phyloP scores from a whole-genome alignment of 2,113 vertebrate species.

The Alosa alosa region DNA sequence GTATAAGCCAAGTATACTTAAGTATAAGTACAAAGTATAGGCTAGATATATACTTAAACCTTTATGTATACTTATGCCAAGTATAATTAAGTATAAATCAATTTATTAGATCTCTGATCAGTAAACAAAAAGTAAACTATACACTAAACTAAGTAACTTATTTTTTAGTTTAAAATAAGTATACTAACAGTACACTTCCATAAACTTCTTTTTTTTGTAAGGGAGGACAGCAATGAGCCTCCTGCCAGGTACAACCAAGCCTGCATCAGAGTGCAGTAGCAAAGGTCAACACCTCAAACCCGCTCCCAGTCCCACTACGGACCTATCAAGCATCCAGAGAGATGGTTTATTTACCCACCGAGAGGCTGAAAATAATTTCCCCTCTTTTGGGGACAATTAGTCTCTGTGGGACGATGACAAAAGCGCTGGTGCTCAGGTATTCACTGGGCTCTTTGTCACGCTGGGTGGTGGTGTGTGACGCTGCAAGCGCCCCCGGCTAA shows the following conservation, averaged over 20 bases:
- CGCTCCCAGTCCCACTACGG: background rate
- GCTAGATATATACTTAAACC: no score
- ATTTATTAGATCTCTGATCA: no score
- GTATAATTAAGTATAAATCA: no score
- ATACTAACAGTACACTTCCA: no score
- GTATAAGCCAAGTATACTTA: no score
- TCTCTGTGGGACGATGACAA: background rate
- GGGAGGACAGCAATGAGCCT: background rate
- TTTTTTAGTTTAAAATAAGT: no score
- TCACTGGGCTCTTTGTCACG: background rate
- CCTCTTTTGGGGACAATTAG: conserved; percentile 20
- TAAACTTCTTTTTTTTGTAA: no score
- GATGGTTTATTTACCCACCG: conserved; percentile 21
- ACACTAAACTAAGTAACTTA: no score
- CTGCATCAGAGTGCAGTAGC: background rate
- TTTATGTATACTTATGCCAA: no score
- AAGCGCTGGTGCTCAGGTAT: conserved; percentile 4
- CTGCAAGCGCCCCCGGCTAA: background rate
- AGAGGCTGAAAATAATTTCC: conserved; percentile 1
- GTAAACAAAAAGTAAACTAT: no score
- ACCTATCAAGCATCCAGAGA: background rate
- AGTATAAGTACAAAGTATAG: no score
- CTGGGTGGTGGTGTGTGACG: background rate
- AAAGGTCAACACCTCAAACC: no score
- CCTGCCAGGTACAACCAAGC: background rate